These are phyloP conservation scores for Xerus rutilus DNA, from an alignment of 2,797 vertebrate genomes.

Conservation along the genomic window DNA sequence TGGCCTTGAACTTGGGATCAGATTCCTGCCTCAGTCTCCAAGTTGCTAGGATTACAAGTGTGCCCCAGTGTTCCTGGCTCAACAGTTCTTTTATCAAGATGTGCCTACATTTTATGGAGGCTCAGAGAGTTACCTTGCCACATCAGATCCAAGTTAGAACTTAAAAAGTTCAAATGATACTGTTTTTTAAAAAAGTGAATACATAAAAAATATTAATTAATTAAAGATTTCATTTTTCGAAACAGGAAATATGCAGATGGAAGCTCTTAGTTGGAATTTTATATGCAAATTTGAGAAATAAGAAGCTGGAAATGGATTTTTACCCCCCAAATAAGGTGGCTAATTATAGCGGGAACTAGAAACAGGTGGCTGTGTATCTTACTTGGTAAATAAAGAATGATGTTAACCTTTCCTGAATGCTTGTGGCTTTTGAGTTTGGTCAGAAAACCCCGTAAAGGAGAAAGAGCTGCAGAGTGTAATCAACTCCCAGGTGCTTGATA, in stretches of 20 bases:
- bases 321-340: not conserved
- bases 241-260: not conserved
- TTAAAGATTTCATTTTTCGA: constrained; percentile 16
- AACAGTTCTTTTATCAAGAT: not conserved
- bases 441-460: constrained; percentile 75
- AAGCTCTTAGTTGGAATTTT: constrained; percentile 41
- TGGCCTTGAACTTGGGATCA: too few species aligned
- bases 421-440: constrained; percentile 70
- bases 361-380: constrained; percentile 12
- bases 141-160: not conserved
- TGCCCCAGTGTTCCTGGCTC: too few species aligned
- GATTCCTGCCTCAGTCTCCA: too few species aligned
- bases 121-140: not conserved
- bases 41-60: too few species aligned
- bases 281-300: constrained; percentile 3
- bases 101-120: not conserved
- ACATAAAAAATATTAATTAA: not conserved
- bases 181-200: not conserved
- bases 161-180: not conserved
- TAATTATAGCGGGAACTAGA: constrained; percentile 31
- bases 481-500: constrained; percentile 69
- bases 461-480: constrained; percentile 65
- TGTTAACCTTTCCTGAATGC: constrained; percentile 65
- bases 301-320: too few species aligned
- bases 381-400: constrained; percentile 62